Evolutionary conservation across 1,140 invertebrate genomes (phyloP), one percentile per base, ranked within the genome.

Genomic region (Ptiloglossa arizonensis): DNA sequence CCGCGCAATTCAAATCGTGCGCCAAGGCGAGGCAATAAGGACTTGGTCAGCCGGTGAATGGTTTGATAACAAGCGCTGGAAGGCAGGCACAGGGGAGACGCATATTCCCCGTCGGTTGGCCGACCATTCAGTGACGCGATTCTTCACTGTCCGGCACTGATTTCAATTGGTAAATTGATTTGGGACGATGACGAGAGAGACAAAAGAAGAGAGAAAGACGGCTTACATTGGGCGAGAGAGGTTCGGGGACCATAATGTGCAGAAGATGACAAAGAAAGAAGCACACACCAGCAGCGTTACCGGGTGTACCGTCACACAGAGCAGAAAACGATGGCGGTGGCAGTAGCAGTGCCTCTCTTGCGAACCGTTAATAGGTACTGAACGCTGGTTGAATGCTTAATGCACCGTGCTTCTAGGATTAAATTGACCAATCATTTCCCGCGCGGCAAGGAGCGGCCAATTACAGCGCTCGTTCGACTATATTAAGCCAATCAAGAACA

Each of bases 351-450:
- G 54, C 54, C 59, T 85, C 83, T 81, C 81, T 81, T 74, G 72
- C 71, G 60, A 79, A 68, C 81, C 82, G 87, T 91, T 92, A 93
- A 92, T 92, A 92, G 90, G 88, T 83, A 90, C 82, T 90, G 89
- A 91, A 92, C 91, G 91, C 86, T 86, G 88, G 73, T 89, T 91
- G 92, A 93, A 93, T 93, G 90, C 89, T 92, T 93, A 92, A 92
- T 92, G 90, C 87, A 86, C 86, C 87, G 86, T 83, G 83, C 82
- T 89, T 91, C 90, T 90, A 93, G 89, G 90, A 89, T 92, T 92
- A 92, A 93, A 93, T 93, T 93, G 91, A 90, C 92, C 92, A 93
- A 93, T 93, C 90, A 92, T 92, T 92, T 92, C 90, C 89, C 90
- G 88, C 89, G 86, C 89, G 89, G 82, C 84, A 86, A 88, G 88